A percentile compares a stretch with the other conserved stretches of the same genome.
Conservation (phyloP, 2,797 vertebrate species). For the Halcyon badia region DNA sequence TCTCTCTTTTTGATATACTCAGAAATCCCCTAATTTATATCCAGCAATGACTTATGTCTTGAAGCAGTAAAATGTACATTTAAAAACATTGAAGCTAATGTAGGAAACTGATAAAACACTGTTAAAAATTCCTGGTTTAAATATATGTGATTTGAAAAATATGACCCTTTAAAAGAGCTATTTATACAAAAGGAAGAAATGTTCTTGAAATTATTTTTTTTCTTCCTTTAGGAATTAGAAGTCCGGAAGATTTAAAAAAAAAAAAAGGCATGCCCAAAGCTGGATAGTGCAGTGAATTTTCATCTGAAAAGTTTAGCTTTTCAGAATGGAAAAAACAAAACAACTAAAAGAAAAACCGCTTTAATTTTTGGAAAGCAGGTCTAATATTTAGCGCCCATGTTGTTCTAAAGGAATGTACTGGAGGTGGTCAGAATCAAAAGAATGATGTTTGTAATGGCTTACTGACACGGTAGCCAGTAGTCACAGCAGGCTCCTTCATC, state of each 20-base stretch:
- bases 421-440: neutral
- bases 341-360: neutral
- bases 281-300: neutral
- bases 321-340: neutral
- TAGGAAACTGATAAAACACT: conserved; percentile 31
- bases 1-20: conserved; percentile 42
- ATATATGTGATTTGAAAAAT: neutral
- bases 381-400: neutral
- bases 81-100: conserved; percentile 22
- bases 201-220: neutral
- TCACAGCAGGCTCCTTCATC: neutral
- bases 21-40: conserved; percentile 40
- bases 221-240: neutral
- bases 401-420: neutral
- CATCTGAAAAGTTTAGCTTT: neutral
- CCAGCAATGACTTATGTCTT: conserved; percentile 25
- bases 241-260: neutral
- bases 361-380: neutral
- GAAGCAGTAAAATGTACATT: conserved; percentile 59
- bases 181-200: conserved; percentile 4
- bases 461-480: neutral
- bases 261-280: neutral
- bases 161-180: neutral
- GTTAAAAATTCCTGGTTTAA: conserved; percentile 19
- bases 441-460: fast-evolving